Evolutionary conservation across 92 coral and sea anemone genomes (phyloP).

Genomic region (Epizoanthus stellaris): DNA sequence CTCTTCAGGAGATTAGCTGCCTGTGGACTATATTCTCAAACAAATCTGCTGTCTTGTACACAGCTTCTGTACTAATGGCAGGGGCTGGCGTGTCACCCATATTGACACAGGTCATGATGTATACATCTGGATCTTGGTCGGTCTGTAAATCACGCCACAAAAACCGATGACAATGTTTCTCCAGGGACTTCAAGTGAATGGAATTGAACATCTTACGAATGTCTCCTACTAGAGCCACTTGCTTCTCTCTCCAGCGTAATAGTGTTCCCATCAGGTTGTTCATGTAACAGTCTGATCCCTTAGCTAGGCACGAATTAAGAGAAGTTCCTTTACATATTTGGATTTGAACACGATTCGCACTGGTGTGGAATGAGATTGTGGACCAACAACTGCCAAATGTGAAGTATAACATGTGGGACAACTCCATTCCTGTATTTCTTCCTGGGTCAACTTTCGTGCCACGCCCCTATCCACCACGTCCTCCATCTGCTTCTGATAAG

Average conservation of each 20-base stretch:
- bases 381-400: slow-evolving; percentile 71
- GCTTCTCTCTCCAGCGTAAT: slow-evolving; percentile 68
- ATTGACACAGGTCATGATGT: slow-evolving; percentile 54
- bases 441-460: slow-evolving; percentile 55
- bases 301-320: slow-evolving; percentile 59
- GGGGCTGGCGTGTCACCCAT: slow-evolving; percentile 59
- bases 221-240: slow-evolving; percentile 58
- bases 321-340: slow-evolving; percentile 58
- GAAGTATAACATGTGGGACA: slow-evolving; percentile 67
- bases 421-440: slow-evolving; percentile 61
- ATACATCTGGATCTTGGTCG: slow-evolving; percentile 44
- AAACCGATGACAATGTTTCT: slow-evolving; percentile 71
- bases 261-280: slow-evolving; percentile 62
- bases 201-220: slow-evolving; percentile 62
- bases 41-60: slow-evolving; percentile 70
- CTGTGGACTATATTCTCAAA: slow-evolving; percentile 48
- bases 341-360: slow-evolving; percentile 71
- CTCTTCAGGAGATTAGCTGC: slow-evolving; percentile 57
- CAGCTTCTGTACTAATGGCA: slow-evolving; percentile 69
- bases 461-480: slow-evolving; percentile 71
- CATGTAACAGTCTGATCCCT: slow-evolving; percentile 71
- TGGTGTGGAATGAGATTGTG: slow-evolving; percentile 62
- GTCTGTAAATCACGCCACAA: slow-evolving; percentile 57
- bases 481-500: slow-evolving; percentile 67
- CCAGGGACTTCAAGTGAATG: slow-evolving; percentile 43